Conservation (phyloP, 2,888 invertebrate genomes). For the Salpingus planirostris region DNA sequence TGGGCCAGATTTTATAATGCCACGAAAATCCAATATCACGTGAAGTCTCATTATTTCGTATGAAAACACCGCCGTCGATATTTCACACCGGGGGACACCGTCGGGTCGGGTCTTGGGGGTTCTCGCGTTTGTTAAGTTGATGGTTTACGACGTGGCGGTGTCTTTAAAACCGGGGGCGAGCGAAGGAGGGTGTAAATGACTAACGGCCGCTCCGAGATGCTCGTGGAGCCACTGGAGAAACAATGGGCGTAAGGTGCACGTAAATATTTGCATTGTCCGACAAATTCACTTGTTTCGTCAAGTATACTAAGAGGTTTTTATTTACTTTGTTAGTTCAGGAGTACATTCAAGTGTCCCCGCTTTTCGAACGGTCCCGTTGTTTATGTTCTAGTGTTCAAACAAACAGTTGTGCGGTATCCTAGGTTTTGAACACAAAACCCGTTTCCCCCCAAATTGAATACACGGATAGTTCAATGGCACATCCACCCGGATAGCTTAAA, state of each 20-base stretch:
- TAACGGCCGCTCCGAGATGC: conserved; percentile 3
- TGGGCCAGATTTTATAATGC: conserved; percentile 10
- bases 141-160: background rate
- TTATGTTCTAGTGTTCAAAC: conserved; percentile 11
- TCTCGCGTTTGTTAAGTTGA: background rate
- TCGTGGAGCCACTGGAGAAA: conserved; percentile 4
- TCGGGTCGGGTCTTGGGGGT: background rate
- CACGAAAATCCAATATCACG: conserved; percentile 9
- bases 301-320: conserved; percentile 10
- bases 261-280: conserved; percentile 11
- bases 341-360: conserved; percentile 6
- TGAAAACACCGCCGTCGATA: conserved; percentile 6
- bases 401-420: conserved; percentile 12
- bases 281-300: conserved; percentile 9
- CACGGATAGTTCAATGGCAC: conserved; percentile 10
- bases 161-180: background rate
- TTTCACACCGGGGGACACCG: background rate
- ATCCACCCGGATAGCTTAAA: conserved; percentile 12
- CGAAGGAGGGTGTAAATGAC: conserved; percentile 7
- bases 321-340: conserved; percentile 11
- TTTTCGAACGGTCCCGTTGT: conserved; percentile 10
- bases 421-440: conserved; percentile 13
- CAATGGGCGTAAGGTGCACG: conserved; percentile 7
- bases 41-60: conserved; percentile 7
- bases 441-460: too few species aligned